Percentiles rank a stretch among this genome's conserved stretches.
phyloP scores from a whole-genome alignment of 2,888 invertebrate genomes.

The Pherbina coryleti region DNA sequence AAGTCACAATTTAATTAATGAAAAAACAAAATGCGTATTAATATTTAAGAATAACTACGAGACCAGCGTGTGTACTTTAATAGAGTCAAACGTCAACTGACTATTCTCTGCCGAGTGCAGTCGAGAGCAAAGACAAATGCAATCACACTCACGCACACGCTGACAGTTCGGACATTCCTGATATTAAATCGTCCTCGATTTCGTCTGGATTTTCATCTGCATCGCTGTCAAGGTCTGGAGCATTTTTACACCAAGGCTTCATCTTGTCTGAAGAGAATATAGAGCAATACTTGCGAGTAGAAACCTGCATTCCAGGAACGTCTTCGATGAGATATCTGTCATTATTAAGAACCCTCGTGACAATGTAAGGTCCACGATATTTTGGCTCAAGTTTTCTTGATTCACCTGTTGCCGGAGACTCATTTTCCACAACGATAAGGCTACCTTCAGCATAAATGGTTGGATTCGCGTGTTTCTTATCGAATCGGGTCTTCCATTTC shows the following conservation, averaged over 20 bases:
- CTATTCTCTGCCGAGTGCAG: too few relatives aligned
- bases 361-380: constrained; percentile 43
- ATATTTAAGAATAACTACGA: too few relatives aligned
- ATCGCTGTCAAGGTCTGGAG: constrained; percentile 30
- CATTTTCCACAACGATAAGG: constrained; percentile 36
- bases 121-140: too few relatives aligned
- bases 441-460: constrained; percentile 29
- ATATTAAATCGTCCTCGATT: constrained; percentile 39
- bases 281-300: constrained; percentile 27
- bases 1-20: too few relatives aligned
- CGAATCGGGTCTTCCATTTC: constrained; percentile 43
- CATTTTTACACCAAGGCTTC: constrained; percentile 41
- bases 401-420: constrained; percentile 45
- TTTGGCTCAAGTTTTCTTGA: constrained; percentile 46
- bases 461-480: constrained; percentile 34
- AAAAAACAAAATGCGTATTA: too few relatives aligned
- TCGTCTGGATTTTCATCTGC: constrained; percentile 13
- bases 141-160: too few relatives aligned
- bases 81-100: too few relatives aligned
- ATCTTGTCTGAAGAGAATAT: constrained; percentile 41
- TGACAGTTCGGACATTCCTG: constrained; percentile 33
- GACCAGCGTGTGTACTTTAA: too few relatives aligned
- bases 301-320: constrained; percentile 41
- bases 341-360: constrained; percentile 36
- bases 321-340: constrained; percentile 41